Conservation (phyloP, 2,888 invertebrate genomes). For the Homarus gammarus region DNA sequence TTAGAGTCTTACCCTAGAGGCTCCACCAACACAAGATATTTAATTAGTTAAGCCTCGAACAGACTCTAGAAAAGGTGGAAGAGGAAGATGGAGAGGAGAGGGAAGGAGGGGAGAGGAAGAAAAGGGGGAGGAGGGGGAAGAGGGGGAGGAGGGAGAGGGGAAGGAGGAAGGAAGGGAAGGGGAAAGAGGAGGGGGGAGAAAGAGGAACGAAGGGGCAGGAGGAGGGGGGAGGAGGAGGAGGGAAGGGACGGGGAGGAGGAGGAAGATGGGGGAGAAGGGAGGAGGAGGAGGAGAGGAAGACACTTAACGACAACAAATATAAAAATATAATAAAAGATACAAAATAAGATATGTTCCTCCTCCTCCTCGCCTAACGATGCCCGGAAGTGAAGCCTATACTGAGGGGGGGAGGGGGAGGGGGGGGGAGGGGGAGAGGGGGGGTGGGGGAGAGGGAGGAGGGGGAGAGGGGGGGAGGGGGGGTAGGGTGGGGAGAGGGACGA, state of each 20-base stretch:
- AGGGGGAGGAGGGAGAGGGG: not conserved
- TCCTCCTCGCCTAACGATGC: no score
- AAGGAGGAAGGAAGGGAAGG: not conserved
- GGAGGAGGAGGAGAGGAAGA: not conserved
- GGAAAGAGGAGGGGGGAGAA: not conserved
- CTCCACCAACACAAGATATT: no score
- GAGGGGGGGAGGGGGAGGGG: not conserved
- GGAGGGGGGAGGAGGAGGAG: not conserved
- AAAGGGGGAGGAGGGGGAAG: no score
- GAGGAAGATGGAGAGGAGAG: no score
- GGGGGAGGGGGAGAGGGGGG: slow-evolving; percentile 5
- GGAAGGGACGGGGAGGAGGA: not conserved
- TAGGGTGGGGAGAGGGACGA: not conserved
- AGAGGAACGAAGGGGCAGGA: not conserved
- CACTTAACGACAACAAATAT: not conserved
- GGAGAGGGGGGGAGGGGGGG: not conserved
- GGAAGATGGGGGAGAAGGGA: not conserved
- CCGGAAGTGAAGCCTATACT: no score
- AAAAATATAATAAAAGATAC: no score
- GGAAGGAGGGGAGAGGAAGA: no score
- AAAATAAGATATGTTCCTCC: no score
- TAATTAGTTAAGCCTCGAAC: no score
- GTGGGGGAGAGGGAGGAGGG: not conserved
- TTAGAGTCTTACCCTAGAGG: no score
- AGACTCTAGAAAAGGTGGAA: no score